A percentile compares a stretch with the other conserved stretches of the same genome.
Conservation (phyloP, 1,140 invertebrate genomes). For the Scylla paramamosain region DNA sequence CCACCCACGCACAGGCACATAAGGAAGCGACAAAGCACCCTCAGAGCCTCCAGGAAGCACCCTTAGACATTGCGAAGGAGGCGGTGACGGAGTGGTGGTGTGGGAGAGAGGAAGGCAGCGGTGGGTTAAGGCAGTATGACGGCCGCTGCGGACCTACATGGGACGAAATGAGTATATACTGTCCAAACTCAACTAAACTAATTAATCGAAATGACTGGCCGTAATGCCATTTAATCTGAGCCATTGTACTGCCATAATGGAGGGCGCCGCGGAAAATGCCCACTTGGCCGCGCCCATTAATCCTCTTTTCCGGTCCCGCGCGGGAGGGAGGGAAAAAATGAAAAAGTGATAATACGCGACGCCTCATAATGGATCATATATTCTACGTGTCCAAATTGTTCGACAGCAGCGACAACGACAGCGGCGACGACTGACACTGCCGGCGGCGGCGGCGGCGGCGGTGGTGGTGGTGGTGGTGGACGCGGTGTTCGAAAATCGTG, state of each 20-base stretch:
- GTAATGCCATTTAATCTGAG: constrained; percentile 76
- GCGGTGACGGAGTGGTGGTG: neutral
- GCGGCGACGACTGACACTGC: neutral
- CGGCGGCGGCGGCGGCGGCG: neutral
- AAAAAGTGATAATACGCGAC: neutral
- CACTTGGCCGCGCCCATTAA: constrained; percentile 39
- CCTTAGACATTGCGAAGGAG: neutral
- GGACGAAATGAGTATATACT: constrained; percentile 75
- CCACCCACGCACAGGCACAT: neutral
- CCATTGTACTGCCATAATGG: constrained; percentile 75
- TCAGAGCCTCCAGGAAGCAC: neutral
- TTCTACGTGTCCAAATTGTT: neutral
- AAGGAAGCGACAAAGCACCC: neutral
- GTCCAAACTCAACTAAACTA: constrained; percentile 75
- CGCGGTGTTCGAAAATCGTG: neutral
- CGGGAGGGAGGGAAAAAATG: neutral
- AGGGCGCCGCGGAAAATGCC: constrained; percentile 63
- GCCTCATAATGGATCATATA: constrained; percentile 26
- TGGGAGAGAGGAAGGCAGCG: too few species aligned
- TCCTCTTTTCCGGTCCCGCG: neutral
- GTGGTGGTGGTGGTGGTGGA: neutral
- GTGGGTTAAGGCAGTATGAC: constrained; percentile 54
- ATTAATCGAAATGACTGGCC: constrained; percentile 76
- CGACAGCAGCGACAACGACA: neutral
- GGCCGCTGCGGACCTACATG: constrained; percentile 56